Base-by-base conservation (phyloP, 2,797 vertebrate species). In the Oreortyx pictus region DNA sequence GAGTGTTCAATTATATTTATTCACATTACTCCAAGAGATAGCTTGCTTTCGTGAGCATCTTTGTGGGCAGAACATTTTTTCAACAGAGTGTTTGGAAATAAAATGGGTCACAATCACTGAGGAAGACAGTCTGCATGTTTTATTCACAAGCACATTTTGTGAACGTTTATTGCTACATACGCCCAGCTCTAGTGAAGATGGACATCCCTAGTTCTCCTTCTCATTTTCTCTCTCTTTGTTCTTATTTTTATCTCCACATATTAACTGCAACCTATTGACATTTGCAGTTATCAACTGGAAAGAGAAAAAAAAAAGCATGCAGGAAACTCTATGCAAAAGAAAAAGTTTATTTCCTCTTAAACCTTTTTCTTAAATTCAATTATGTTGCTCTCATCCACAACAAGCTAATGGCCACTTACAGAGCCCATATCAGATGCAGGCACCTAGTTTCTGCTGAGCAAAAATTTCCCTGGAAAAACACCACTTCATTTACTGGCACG, bases 101-200 rank as follows among this genome's bases (percentile, higher is more conserved):
- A 96, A 92, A 96, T 95, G 94, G 95, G 94, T 96, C 94, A 95
- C 92, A 88, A 86, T 84, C 3, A 5, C 96, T 74, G 50, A 82
- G 87, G 82, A 96, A 95, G 92, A 71, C 91, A 92, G 82, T 49
- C 82, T 67, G 71, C 92, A 96, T 94, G 92, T 95, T 95, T 95
- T 95, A 96, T 95, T 95, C 92, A 96, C 89, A 84, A 94, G 85
- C 93, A 68, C 94, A 88, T 84, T 95, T 95, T 92, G 91, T 94
- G 89, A 95, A 74, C 46, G 6, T 92, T 96, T 96, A 95, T 79
- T 91, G 87, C 89, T 94, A 88, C 85, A 77, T 54, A 66, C 11
- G 0, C 73, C 73, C 73, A 39, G 92, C 79, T 88, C 66, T 87
- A 92, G 89, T 89, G 87, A 95, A 94, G 94, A 91, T 91, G 95